A percentile compares a stretch with the other conserved stretches of the same genome.
Conservation (phyloP, 2,797 vertebrate genomes). For the Helarctos malayanus region DNA sequence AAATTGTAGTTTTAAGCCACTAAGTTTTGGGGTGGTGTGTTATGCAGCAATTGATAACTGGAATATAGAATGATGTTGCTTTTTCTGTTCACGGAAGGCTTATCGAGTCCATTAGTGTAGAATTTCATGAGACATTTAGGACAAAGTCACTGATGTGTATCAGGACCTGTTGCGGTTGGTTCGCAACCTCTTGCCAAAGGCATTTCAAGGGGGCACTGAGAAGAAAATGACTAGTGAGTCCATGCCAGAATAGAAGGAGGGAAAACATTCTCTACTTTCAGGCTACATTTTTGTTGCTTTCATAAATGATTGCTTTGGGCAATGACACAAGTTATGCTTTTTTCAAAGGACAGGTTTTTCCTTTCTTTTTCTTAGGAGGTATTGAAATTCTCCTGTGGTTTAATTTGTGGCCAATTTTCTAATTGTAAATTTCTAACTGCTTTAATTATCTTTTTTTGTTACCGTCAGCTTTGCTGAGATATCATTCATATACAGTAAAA, state of each 20-base stretch:
- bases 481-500: constrained; percentile 17
- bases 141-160: constrained; percentile 7
- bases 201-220: neutral
- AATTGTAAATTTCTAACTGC: neutral
- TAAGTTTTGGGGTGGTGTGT: neutral
- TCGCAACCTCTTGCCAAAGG: neutral
- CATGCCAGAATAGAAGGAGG: neutral
- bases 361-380: neutral
- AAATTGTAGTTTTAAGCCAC: neutral
- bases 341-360: neutral
- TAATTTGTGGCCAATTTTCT: neutral
- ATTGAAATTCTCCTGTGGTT: neutral
- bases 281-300: neutral
- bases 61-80: neutral
- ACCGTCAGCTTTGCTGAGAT: neutral
- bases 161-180: neutral
- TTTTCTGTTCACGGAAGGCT: constrained; percentile 29
- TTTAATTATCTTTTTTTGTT: neutral
- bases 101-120: neutral
- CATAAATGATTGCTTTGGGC: constrained; percentile 15
- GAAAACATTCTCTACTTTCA: constrained; percentile 3
- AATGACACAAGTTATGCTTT: neutral
- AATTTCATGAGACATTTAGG: neutral
- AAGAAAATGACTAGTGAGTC: neutral
- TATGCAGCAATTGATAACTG: neutral